Percentiles rank a stretch among this genome's conserved stretches.
Evolutionary conservation across 2,797 vertebrate species (phyloP).

Genomic region (Linurgus olivaceus): DNA sequence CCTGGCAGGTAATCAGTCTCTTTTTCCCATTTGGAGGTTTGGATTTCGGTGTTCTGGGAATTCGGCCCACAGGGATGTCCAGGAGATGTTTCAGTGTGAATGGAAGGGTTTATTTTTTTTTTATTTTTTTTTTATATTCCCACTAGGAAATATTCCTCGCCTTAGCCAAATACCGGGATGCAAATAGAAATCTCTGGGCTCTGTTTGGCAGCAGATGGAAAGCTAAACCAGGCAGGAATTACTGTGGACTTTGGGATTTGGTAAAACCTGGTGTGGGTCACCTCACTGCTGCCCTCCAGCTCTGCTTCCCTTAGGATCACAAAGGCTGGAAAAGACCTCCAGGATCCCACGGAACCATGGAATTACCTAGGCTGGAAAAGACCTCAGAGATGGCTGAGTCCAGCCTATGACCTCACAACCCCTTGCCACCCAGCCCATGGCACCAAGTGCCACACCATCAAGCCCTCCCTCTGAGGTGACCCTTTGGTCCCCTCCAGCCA

Average conservation of each 20-base stretch:
- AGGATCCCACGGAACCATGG: neutral
- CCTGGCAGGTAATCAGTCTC: conserved; percentile 19
- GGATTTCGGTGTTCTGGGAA: conserved; percentile 12
- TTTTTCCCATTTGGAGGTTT: conserved; percentile 35
- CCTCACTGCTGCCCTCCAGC: neutral
- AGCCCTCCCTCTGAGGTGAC: neutral
- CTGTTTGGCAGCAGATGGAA: neutral
- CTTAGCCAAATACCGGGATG: neutral
- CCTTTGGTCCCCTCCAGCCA: fast-evolving
- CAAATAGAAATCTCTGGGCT: neutral
- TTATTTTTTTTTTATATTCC: neutral
- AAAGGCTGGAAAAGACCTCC: neutral
- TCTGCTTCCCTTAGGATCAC: fast-evolving
- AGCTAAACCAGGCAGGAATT: neutral
- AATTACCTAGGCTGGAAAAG: neutral
- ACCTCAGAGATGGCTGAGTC: fast-evolving
- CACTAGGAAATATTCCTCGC: neutral
- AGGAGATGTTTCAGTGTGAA: conserved; percentile 17
- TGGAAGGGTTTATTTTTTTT: neutral
- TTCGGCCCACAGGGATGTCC: conserved; percentile 10
- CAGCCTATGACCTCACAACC: fast-evolving
- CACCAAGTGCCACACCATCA: neutral
- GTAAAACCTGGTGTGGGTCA: neutral
- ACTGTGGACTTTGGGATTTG: neutral
- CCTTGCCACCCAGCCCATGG: too few species aligned